Conservation (phyloP, 2,113 vertebrate species). For the Agapornis roseicollis region DNA sequence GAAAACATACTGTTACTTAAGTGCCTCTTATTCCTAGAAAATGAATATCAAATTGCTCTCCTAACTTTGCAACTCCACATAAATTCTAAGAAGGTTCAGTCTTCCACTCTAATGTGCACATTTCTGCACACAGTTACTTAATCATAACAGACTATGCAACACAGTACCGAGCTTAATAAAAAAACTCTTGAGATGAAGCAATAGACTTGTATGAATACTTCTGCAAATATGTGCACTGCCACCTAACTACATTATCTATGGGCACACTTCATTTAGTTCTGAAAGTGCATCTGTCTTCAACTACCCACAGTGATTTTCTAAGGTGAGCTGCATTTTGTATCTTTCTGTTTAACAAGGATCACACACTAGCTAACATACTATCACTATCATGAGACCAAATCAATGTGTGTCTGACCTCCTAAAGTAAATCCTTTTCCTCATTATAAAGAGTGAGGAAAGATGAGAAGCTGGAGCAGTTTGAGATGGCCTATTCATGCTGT, state of each 20-base stretch:
- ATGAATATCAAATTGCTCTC: neutral
- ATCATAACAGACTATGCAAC: neutral
- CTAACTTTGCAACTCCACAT: neutral
- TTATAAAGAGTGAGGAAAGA: neutral
- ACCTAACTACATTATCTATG: neutral
- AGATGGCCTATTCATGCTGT: neutral
- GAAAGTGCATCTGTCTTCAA: neutral
- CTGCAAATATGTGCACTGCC: neutral
- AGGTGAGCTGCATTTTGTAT: neutral
- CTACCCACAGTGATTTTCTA: neutral
- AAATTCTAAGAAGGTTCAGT: neutral
- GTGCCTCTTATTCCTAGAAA: neutral
- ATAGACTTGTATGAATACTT: neutral
- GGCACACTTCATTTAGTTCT: neutral
- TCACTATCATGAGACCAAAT: neutral
- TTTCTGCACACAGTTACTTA: neutral
- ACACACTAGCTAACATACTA: neutral
- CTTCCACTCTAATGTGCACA: neutral
- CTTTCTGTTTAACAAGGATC: conserved; percentile 4
- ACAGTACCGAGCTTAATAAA: neutral
- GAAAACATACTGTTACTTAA: neutral
- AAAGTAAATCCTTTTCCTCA: neutral
- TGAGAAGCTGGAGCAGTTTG: neutral
- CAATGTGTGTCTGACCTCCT: neutral
- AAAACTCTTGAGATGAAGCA: neutral